phyloP scores from a whole-genome alignment of 2,888 invertebrate species.

The Stenchaetothrips biformis region DNA sequence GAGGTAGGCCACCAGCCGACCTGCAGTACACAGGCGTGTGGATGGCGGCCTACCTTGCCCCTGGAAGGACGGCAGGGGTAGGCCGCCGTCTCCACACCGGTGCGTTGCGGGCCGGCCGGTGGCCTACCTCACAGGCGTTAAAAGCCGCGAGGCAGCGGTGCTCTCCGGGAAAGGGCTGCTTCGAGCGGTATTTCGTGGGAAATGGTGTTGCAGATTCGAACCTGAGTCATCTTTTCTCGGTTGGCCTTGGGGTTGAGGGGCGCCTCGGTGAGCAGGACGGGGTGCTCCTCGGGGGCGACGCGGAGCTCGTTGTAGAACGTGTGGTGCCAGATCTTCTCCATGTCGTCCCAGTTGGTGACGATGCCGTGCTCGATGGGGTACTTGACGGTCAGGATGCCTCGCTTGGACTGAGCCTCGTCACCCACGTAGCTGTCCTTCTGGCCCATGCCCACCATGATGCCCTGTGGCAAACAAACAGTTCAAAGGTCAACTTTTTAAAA shows the following conservation, averaged over 20 bases:
- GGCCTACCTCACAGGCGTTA: neutral
- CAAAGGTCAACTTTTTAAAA: neutral
- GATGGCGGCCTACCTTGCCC: too few species aligned
- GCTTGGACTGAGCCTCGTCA: constrained; percentile 79
- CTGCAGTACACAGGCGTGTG: too few species aligned
- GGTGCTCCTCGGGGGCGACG: constrained; percentile 91
- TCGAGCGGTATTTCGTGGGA: neutral
- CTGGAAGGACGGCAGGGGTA: too few species aligned
- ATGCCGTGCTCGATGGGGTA: constrained; percentile 94
- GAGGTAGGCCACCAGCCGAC: too few species aligned
- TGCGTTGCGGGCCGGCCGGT: neutral
- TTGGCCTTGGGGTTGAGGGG: constrained; percentile 93
- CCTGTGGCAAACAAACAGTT: constrained; percentile 43
- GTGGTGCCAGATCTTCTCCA: constrained; percentile 98
- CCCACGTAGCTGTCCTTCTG: constrained; percentile 78
- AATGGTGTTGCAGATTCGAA: constrained; percentile 39
- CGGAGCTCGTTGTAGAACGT: constrained; percentile 93
- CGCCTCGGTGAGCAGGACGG: constrained; percentile 87
- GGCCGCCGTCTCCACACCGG: too few species aligned
- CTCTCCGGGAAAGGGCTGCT: too few species aligned
- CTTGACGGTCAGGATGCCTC: constrained; percentile 57
- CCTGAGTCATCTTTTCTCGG: constrained; percentile 88
- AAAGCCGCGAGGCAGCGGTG: too few species aligned
- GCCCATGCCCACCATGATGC: constrained; percentile 61
- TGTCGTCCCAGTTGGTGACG: constrained; percentile 94